phyloP scores from a whole-genome alignment of 1,140 invertebrate species.

The Bombus vancouverensis region DNA sequence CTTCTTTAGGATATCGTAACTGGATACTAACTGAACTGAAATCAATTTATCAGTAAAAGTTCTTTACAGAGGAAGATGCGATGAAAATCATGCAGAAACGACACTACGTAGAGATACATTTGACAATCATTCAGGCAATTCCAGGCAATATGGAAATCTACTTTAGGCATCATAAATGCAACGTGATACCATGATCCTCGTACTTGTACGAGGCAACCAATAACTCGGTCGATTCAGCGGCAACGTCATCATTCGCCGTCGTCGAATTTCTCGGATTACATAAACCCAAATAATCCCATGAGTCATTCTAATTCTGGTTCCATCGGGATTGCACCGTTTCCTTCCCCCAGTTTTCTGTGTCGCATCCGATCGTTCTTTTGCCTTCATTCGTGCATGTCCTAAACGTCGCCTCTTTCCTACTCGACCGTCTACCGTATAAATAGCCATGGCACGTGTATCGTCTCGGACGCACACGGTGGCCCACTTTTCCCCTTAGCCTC shows the following conservation, averaged over 20 bases:
- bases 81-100: too few relatives aligned
- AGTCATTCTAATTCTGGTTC: slow-evolving; percentile 69
- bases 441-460: slow-evolving; percentile 56
- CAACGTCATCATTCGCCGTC: slow-evolving; percentile 37
- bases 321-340: slow-evolving; percentile 51
- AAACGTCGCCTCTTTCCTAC: slow-evolving; percentile 22
- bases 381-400: slow-evolving; percentile 3
- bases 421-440: slow-evolving; percentile 57
- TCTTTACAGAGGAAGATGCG: too few relatives aligned
- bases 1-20: too few relatives aligned
- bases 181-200: slow-evolving; percentile 47
- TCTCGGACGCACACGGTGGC: slow-evolving; percentile 59
- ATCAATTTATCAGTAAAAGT: too few relatives aligned
- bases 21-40: too few relatives aligned
- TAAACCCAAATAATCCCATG: slow-evolving; percentile 68
- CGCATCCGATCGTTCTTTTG: slow-evolving; percentile 18
- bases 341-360: not conserved
- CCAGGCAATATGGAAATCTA: not conserved
- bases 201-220: not conserved
- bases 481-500: slow-evolving; percentile 59
- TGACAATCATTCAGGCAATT: not conserved
- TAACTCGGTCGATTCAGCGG: slow-evolving; percentile 10
- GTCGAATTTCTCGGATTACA: slow-evolving; percentile 68
- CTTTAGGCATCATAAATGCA: slow-evolving; percentile 41
- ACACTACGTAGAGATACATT: not conserved